Evolutionary conservation across 2,797 vertebrate species (phyloP), one percentile per base, ranked within the genome.

Genomic region (Dipus sagitta): DNA sequence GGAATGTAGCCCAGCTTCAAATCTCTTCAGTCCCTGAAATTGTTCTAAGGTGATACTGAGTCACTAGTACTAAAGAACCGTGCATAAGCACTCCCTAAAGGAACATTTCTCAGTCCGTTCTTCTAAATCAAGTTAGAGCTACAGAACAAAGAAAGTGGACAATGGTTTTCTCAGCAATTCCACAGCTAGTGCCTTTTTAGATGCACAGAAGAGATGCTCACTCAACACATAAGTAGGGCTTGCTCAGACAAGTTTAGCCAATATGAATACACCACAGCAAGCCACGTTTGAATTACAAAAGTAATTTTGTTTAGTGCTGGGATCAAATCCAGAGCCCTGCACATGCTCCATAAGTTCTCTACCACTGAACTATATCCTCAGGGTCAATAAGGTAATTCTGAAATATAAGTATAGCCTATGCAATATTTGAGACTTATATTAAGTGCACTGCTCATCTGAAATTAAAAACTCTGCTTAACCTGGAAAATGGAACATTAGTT

Each of bases 181-280:
- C 42, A 21, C 32, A 82, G 58, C 1, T 42, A 79, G 34, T 77
- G 13, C 30, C 60, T 64, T 68, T 88, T 76, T 71, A 79, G 54
- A 89, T 64, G 20, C 42, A 85, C 4, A 86, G 47, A 21, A 80
- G 1, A 8, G 28, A 79, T 91, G 32, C 79, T 82, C 72, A 82
- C 77, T 87, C 71, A 86, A 85, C 76, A 86, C 0, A 92, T 54
- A 80, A 91, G 77, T 15, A 89, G 74, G 32, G 28, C 64, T 82
- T 93, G n/a, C n/a, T n/a, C 78, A 80, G 74, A 52, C 89, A 94
- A 32, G 81, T 47, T 94, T 79, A 94, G 47, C 74, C 91, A 94
- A 90, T 86, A 89, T 91, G 92, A 89, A 87, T 75, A 92, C 0
- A 92, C 10, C 86, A 85, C 2, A 47, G 28, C 52, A 32, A 87